Evolutionary conservation across 2,888 invertebrate species (phyloP).

Genomic region (Iphiclides podalirius): DNA sequence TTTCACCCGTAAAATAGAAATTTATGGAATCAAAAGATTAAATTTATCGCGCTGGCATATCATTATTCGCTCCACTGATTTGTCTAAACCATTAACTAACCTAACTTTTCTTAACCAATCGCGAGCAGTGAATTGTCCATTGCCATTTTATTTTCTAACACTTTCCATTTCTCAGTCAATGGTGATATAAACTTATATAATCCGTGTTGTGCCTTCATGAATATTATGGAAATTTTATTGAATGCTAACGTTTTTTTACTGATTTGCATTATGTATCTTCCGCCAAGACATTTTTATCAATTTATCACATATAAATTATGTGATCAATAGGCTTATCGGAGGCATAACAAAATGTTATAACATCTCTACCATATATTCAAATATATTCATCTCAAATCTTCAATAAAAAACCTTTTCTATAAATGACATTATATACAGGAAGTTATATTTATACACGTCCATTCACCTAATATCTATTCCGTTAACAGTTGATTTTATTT

Average conservation of each 20-base stretch:
- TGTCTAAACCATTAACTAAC: conserved; percentile 28
- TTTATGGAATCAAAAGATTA: conserved; percentile 13
- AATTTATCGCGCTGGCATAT: conserved; percentile 29
- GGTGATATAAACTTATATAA: conserved; percentile 26
- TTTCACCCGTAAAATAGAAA: not conserved
- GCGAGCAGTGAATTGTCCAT: conserved; percentile 35
- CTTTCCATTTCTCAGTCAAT: conserved; percentile 30
- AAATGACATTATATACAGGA: too few relatives aligned
- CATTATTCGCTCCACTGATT: conserved; percentile 42
- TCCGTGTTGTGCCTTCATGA: conserved; percentile 6
- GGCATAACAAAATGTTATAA: too few relatives aligned
- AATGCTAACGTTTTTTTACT: conserved; percentile 5
- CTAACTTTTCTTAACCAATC: conserved; percentile 29
- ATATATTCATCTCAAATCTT: too few relatives aligned
- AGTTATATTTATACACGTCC: too few relatives aligned
- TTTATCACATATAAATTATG: too few relatives aligned
- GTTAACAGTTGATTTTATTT: too few relatives aligned
- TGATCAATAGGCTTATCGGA: too few relatives aligned
- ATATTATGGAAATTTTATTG: conserved; percentile 7
- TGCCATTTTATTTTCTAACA: conserved; percentile 34
- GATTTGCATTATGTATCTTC: too few relatives aligned
- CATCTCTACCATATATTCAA: too few relatives aligned
- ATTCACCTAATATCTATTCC: too few relatives aligned
- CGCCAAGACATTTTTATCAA: too few relatives aligned
- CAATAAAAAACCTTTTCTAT: too few relatives aligned